A percentile compares a stretch with the other conserved stretches of the same genome.
Evolutionary conservation across 2,888 invertebrate genomes (phyloP).

Genomic region (Dolichomitus sp.): DNA sequence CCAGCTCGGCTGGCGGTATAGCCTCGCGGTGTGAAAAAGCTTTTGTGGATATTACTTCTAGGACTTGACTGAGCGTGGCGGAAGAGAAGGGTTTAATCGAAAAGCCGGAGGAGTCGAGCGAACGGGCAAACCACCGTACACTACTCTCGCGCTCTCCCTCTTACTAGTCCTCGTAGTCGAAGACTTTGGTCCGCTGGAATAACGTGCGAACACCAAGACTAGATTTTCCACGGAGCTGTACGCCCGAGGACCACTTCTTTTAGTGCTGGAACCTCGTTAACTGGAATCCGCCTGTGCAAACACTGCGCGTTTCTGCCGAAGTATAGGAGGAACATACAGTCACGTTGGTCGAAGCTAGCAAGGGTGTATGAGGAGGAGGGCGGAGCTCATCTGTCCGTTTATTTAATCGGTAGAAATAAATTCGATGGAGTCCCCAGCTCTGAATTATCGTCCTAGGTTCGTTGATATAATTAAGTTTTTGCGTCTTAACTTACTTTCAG

Average conservation of each 20-base stretch:
- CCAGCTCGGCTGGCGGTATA: background rate
- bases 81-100: slow-evolving; percentile 42
- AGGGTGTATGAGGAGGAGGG: background rate
- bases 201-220: background rate
- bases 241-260: slow-evolving; percentile 18
- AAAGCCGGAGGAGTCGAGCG: slow-evolving; percentile 27
- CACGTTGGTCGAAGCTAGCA: background rate
- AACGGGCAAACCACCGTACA: slow-evolving; percentile 11
- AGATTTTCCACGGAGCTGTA: background rate
- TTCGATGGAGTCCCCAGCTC: background rate
- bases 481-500: background rate
- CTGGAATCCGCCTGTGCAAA: slow-evolving; percentile 46
- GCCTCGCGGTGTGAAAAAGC: slow-evolving; percentile 32
- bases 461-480: slow-evolving; percentile 9
- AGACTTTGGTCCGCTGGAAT: slow-evolving; percentile 20
- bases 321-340: slow-evolving; percentile 14
- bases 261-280: slow-evolving; percentile 49
- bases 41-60: slow-evolving; percentile 52
- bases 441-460: background rate
- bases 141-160: background rate
- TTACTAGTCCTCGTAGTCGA: slow-evolving; percentile 3
- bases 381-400: slow-evolving; percentile 16
- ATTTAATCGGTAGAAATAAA: slow-evolving; percentile 42
- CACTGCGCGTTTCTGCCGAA: slow-evolving; percentile 32
- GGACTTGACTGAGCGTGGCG: slow-evolving; percentile 1